These are phyloP conservation scores for Lithobius niger DNA, from an alignment of 1,140 invertebrate genomes.

Conservation along the genomic window DNA sequence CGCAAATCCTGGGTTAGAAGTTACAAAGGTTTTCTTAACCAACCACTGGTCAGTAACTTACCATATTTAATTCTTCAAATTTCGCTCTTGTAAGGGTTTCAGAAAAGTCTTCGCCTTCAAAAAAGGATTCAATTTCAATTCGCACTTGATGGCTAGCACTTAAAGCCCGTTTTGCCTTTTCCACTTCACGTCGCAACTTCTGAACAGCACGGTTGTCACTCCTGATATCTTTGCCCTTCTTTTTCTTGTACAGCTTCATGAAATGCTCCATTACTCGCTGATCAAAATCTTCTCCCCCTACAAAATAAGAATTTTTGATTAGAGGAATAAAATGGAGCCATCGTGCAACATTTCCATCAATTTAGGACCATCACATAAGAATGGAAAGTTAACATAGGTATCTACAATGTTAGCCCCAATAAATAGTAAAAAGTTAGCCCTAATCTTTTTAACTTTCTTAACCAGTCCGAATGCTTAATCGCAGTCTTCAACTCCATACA, in stretches of 20 bases:
- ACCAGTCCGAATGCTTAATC: too few relatives aligned
- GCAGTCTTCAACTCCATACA: too few relatives aligned
- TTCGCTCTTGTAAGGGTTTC: constrained; percentile 96
- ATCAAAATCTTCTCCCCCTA: constrained; percentile 95
- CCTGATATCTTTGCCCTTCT: constrained; percentile 94
- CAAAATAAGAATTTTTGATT: too few relatives aligned
- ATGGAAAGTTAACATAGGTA: too few relatives aligned
- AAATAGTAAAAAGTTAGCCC: not conserved
- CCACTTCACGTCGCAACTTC: constrained; percentile 90
- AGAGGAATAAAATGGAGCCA: not conserved
- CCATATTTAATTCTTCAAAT: constrained; percentile 98
- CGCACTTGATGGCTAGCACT: constrained; percentile 90
- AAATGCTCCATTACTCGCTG: constrained; percentile 98
- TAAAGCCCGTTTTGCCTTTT: constrained; percentile 93
- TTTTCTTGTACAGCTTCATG: constrained; percentile 97
- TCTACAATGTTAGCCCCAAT: not conserved
- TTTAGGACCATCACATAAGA: too few relatives aligned
- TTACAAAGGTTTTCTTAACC: too few relatives aligned
- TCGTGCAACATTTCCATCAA: too few relatives aligned
- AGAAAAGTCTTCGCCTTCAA: constrained; percentile 98
- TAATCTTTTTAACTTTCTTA: too few relatives aligned
- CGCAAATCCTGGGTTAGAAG: too few relatives aligned
- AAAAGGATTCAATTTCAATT: constrained; percentile 99
- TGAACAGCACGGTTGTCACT: constrained; percentile 89
- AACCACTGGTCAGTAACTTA: too few relatives aligned